Percentiles rank a stretch among this genome's conserved stretches.
Conservation (phyloP, 2,888 invertebrate species). For the Prosapia bicincta region DNA sequence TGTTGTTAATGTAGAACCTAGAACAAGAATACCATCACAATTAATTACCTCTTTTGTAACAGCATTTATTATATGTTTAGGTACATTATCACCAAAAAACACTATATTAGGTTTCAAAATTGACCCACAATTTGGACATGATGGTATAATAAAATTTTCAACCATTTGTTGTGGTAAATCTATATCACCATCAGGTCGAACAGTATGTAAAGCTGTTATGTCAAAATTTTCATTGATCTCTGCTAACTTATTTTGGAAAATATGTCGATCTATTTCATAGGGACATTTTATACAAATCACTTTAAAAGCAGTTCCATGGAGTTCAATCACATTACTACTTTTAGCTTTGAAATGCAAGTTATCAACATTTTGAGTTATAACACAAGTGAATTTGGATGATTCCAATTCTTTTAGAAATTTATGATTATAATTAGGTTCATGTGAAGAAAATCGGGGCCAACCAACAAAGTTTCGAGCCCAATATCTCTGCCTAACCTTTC, state of each 20-base stretch:
- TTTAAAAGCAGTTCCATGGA: constrained; percentile 83
- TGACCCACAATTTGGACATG: constrained; percentile 76
- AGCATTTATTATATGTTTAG: constrained; percentile 61
- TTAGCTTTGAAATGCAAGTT: constrained; percentile 89
- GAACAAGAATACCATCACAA: constrained; percentile 77
- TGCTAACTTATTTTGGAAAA: constrained; percentile 68
- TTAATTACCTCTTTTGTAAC: constrained; percentile 62
- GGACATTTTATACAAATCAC: constrained; percentile 75
- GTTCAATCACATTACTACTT: constrained; percentile 73
- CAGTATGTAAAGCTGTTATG: constrained; percentile 52
- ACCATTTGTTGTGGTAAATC: constrained; percentile 69
- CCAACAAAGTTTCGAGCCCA: constrained; percentile 96
- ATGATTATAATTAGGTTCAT: constrained; percentile 79
- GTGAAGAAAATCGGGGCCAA: constrained; percentile 74
- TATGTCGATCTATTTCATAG: constrained; percentile 61
- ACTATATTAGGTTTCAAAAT: constrained; percentile 90
- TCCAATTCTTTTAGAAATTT: constrained; percentile 65
- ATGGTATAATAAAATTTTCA: constrained; percentile 65
- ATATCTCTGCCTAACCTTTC: constrained; percentile 70
- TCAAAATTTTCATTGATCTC: constrained; percentile 58
- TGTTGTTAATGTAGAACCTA: constrained; percentile 89
- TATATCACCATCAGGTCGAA: constrained; percentile 93
- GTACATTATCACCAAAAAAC: constrained; percentile 96
- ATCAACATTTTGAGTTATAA: constrained; percentile 98
- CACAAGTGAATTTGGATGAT: constrained; percentile 55